Evolutionary conservation across 1,140 invertebrate genomes (phyloP), one percentile per base, ranked within the genome.

Genomic region (Pseudobourletiella spinata): DNA sequence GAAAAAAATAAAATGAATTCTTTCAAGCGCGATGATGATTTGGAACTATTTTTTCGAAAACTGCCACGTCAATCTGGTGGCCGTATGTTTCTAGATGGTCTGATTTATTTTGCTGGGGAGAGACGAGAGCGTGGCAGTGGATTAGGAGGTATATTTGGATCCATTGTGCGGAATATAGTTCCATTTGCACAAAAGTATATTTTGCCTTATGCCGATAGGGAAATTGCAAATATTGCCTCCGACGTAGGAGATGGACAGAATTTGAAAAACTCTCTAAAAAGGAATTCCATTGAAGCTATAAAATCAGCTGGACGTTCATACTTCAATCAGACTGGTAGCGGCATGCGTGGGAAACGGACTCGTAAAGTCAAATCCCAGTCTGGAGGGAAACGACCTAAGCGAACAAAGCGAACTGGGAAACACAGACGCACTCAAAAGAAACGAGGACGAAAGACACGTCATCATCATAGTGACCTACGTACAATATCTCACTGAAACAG

Each of bases 111-210:
- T 46, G 44, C 44, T 20, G 44, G 44, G 6, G 11, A 20, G 1
- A 0, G 15, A 1, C 11, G 46, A 24, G 44, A 59, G 20, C 14
- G 18, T 0, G 57, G 57, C 28, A 29, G 28, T 0, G 57, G 57
- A 1, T 16, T 59, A 3, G 57, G 57, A 0, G 44, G 44, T 1
- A 50, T 59, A n/a, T 51, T 59, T 59, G 28, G 28, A 8, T 20
- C 44, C 0, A 29, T 59, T 2, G 6, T 32, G 0, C 26, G 28
- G 29, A 26, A 14, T 11, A 16, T 52, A 26, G 4, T 59, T 2
- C 57, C 57, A 20, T 51, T 59, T 39, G 57, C 57, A 4, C 22
- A 29, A 32, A 59, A 59, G 20, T 59, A 59, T 25, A 30, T 59
- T 6, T 16, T 59, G 18, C 57, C 57, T 1, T 22, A 35, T 16